Percentiles rank a stretch among this genome's conserved stretches.
phyloP scores from a whole-genome alignment of 2,113 vertebrate genomes.

The Orycteropus afer region DNA sequence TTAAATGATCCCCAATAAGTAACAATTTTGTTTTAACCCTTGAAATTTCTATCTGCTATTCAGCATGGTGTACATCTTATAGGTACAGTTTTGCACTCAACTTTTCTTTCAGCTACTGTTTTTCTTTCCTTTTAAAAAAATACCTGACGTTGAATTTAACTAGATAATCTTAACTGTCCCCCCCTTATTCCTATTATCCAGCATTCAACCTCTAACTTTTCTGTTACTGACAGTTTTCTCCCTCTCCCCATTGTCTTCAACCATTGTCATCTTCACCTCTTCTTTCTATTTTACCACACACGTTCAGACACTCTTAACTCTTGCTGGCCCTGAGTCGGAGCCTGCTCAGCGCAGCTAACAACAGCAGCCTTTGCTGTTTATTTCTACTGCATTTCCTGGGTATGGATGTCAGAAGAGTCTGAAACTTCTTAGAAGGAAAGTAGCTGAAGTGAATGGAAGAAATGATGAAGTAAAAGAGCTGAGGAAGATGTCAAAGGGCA shows the following conservation, averaged over 20 bases:
- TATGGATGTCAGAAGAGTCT: too few species aligned
- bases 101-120: neutral
- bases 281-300: neutral
- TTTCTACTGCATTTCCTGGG: neutral
- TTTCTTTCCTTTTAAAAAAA: slow-evolving; percentile 10
- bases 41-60: neutral
- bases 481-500: too few species aligned
- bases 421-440: too few species aligned
- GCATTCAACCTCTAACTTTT: neutral
- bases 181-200: neutral
- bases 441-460: too few species aligned
- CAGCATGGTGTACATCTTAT: neutral
- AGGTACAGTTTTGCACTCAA: neutral
- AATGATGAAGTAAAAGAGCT: too few species aligned
- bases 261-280: neutral
- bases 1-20: slow-evolving; percentile 23
- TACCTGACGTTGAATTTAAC: neutral
- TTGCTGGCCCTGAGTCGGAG: neutral
- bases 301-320: neutral
- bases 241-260: neutral
- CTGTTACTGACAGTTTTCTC: neutral
- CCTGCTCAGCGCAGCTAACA: neutral
- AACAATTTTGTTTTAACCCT: neutral
- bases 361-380: neutral
- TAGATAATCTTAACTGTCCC: neutral